phyloP scores from a whole-genome alignment of 2,797 vertebrate species.

The Saxicola maurus region DNA sequence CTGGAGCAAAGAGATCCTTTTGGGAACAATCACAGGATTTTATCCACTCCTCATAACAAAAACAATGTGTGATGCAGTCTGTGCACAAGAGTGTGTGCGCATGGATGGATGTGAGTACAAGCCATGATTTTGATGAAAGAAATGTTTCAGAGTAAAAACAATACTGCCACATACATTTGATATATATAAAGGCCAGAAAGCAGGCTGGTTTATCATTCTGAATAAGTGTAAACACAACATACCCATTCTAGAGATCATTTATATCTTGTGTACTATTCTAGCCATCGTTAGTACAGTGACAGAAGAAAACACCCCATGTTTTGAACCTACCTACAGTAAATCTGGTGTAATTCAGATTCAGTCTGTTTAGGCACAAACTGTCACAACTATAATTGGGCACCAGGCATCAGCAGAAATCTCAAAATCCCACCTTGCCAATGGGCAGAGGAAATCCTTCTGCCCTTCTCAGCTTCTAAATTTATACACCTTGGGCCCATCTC shows the following conservation, averaged over 20 bases:
- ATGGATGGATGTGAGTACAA: neutral
- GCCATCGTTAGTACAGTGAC: neutral
- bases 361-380: neutral
- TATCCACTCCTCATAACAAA: neutral
- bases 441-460: neutral
- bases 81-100: too few species aligned
- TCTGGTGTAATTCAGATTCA: neutral
- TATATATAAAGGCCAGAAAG: neutral
- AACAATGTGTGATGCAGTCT: neutral
- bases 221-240: neutral
- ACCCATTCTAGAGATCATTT: neutral
- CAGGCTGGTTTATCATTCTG: neutral
- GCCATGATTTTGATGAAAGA: neutral
- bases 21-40: neutral
- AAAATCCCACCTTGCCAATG: neutral
- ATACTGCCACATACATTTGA: neutral
- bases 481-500: neutral
- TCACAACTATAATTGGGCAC: neutral
- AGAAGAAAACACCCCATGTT: neutral
- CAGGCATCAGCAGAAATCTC: neutral
- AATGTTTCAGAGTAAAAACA: neutral
- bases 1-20: neutral
- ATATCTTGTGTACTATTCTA: neutral
- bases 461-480: neutral
- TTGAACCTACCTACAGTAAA: neutral